Conservation (phyloP, 2,888 invertebrate genomes). For the Alentia gelatinosa region DNA sequence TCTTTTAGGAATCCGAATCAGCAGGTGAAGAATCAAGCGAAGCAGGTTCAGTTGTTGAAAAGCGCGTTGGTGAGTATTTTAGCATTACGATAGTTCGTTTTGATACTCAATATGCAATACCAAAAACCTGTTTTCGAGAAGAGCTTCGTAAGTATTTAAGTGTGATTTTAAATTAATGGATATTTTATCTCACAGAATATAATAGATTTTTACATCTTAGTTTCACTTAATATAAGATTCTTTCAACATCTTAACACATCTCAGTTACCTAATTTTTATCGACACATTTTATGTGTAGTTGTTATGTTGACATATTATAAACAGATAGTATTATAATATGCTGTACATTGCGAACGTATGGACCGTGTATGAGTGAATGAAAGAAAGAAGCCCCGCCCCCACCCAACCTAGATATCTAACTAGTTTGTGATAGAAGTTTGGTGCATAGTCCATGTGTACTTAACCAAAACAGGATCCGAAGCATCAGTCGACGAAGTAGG, state of each 20-base stretch:
- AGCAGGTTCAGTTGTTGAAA: constrained; percentile 55
- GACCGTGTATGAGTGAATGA: not conserved
- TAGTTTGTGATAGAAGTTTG: not conserved
- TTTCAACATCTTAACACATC: too few species aligned
- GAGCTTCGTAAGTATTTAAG: not conserved
- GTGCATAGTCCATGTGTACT: constrained; percentile 16
- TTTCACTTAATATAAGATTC: too few species aligned
- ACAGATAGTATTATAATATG: not conserved
- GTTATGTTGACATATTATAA: not conserved
- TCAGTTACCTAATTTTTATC: too few species aligned
- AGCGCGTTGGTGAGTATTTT: constrained; percentile 53
- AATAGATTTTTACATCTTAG: too few species aligned
- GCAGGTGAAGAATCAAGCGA: constrained; percentile 74
- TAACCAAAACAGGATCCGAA: not conserved
- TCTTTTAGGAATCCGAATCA: constrained; percentile 80
- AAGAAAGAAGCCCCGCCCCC: not conserved
- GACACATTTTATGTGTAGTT: too few species aligned
- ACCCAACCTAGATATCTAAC: not conserved
- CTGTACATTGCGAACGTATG: not conserved
- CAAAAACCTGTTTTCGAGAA: not conserved
- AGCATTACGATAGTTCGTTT: not conserved
- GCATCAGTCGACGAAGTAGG: not conserved
- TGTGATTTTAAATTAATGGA: too few species aligned
- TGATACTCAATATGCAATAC: not conserved
- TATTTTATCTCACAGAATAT: too few species aligned